Conservation (phyloP, 2,888 invertebrate genomes). For the Andrena dorsata region DNA sequence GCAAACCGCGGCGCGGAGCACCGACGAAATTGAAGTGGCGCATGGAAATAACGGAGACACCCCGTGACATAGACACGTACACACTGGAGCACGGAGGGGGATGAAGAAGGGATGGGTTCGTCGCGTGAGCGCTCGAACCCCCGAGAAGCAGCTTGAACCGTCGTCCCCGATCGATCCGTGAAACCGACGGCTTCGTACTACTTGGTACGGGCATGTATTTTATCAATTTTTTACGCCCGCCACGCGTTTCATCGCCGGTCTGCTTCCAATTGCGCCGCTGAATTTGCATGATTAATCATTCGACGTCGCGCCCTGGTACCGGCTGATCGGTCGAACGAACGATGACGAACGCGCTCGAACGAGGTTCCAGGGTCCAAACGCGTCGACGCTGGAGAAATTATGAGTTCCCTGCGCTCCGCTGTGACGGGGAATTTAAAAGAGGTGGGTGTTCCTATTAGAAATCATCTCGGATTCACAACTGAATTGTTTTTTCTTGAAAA, state of each 20-base stretch:
- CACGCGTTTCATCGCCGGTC: slow-evolving; percentile 50
- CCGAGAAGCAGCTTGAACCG: slow-evolving; percentile 47
- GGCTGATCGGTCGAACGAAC: slow-evolving; percentile 64
- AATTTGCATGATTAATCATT: slow-evolving; percentile 72
- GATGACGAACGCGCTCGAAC: slow-evolving; percentile 56
- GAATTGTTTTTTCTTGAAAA: no score
- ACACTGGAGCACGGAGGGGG: slow-evolving; percentile 14
- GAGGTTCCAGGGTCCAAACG: slow-evolving; percentile 43
- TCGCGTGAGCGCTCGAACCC: slow-evolving; percentile 57
- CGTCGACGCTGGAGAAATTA: slow-evolving; percentile 62
- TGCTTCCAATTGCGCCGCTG: slow-evolving; percentile 54
- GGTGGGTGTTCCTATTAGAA: no score
- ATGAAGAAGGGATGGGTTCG: slow-evolving; percentile 33
- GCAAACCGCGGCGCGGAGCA: slow-evolving; percentile 61
- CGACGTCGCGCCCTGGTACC: slow-evolving; percentile 62
- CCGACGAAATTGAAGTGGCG: slow-evolving; percentile 72
- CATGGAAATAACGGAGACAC: slow-evolving; percentile 70
- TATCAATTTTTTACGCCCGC: slow-evolving; percentile 67
- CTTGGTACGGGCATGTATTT: slow-evolving; percentile 68
- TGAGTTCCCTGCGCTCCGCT: slow-evolving; percentile 52
- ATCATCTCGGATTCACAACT: no score
- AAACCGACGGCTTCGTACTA: slow-evolving; percentile 54
- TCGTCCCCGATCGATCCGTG: slow-evolving; percentile 63
- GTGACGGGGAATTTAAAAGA: neutral
- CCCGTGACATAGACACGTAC: slow-evolving; percentile 70